A percentile compares a stretch with the other conserved stretches of the same genome.
Conservation (phyloP, 2,888 invertebrate genomes). For the Axea sp. region DNA sequence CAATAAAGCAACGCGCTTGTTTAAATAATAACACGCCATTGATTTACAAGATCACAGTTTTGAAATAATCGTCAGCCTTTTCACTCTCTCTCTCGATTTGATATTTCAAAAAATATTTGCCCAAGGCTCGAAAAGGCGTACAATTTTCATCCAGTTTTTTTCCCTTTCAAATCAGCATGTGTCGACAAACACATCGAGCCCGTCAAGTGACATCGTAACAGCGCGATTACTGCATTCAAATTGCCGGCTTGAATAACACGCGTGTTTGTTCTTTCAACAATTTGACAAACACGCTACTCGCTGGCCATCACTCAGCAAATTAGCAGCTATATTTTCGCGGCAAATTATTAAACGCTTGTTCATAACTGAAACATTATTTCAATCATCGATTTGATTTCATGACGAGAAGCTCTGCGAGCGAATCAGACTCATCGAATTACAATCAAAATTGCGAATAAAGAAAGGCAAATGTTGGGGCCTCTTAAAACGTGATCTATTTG, state of each 20-base stretch:
- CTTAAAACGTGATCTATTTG: too few species aligned
- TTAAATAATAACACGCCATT: too few species aligned
- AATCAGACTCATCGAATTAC: neutral
- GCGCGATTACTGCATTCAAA: constrained; percentile 43
- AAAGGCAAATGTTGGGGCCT: too few species aligned
- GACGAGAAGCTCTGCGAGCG: neutral
- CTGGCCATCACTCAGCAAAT: constrained; percentile 25
- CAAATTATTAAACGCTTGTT: constrained; percentile 10
- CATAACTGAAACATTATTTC: constrained; percentile 3
- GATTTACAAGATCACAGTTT: too few species aligned
- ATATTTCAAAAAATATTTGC: constrained; percentile 1
- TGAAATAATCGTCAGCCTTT: too few species aligned
- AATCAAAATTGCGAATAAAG: too few species aligned
- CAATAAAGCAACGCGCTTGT: too few species aligned
- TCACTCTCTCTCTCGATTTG: constrained; percentile 2
- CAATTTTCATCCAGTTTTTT: constrained; percentile 4
- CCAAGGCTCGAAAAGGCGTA: too few species aligned
- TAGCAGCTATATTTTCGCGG: constrained; percentile 11
- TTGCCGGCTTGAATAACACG: constrained; percentile 35
- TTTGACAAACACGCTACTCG: constrained; percentile 27
- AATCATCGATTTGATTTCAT: neutral
- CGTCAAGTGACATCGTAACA: constrained; percentile 45
- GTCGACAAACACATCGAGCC: constrained; percentile 34
- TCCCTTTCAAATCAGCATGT: neutral
- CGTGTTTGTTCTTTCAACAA: constrained; percentile 50